These are phyloP conservation scores for Lucilia sericata DNA, from an alignment of 1,140 invertebrate species.

Conservation along the genomic window DNA sequence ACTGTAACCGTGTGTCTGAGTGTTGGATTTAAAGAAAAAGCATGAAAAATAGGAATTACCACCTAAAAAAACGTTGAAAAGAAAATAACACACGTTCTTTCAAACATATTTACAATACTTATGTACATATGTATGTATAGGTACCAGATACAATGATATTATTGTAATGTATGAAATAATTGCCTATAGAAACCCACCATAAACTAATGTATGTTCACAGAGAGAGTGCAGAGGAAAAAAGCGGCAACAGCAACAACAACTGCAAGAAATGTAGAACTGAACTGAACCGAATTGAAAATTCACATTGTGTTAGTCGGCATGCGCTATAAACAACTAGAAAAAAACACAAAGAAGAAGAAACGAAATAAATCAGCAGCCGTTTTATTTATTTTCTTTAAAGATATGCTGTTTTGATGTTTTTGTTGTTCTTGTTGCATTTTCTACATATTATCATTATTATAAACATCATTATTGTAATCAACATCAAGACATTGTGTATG, in stretches of 20 bases:
- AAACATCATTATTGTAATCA: background rate
- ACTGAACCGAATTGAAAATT: conserved; percentile 18
- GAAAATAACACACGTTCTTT: background rate
- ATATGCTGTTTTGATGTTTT: background rate
- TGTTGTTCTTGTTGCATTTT: background rate
- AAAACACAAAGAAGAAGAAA: conserved; percentile 11
- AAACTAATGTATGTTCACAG: background rate
- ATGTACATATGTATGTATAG: background rate
- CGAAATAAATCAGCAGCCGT: conserved; percentile 37
- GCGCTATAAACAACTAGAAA: conserved; percentile 17
- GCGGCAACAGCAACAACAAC: background rate
- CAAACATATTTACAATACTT: too few relatives aligned
- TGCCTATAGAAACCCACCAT: conserved; percentile 35
- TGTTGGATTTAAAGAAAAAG: background rate
- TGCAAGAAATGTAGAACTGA: conserved; percentile 17
- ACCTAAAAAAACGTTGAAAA: background rate
- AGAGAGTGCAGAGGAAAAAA: background rate
- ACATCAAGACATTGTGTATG: too few relatives aligned
- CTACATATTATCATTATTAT: background rate
- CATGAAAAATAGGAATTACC: conserved; percentile 3
- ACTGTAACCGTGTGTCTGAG: background rate
- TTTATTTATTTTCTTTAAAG: conserved; percentile 1
- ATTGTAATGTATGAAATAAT: background rate
- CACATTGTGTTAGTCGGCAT: conserved; percentile 30
- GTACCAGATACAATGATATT: background rate